Percentiles rank a stretch among this genome's conserved stretches.
Conservation (phyloP, 2,888 invertebrate genomes). For the Lamellibrachia satsuma region DNA sequence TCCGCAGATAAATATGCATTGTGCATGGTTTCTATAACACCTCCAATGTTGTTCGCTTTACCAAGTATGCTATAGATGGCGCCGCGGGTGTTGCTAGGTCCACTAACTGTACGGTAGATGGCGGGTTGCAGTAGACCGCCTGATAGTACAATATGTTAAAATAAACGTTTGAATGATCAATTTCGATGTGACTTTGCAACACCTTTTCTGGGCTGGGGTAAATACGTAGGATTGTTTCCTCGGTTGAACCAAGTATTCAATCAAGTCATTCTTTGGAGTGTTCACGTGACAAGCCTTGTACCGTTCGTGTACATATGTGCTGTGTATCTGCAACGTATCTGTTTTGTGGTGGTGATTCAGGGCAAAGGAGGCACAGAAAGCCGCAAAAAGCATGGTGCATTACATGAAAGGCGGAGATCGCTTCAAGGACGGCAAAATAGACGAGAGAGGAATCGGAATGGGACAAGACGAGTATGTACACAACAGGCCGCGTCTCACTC, state of each 20-base stretch:
- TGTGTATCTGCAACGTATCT: background rate
- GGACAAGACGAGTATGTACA: slow-evolving; percentile 52
- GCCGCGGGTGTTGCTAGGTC: too few species aligned
- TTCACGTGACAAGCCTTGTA: background rate
- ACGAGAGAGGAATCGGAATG: slow-evolving; percentile 54
- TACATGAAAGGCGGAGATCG: slow-evolving; percentile 56
- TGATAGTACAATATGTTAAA: too few species aligned
- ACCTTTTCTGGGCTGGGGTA: too few species aligned
- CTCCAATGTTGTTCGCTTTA: too few species aligned
- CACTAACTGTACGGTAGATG: too few species aligned
- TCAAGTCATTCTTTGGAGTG: background rate
- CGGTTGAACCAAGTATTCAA: background rate
- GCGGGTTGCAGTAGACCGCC: too few species aligned
- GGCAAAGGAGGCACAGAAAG: slow-evolving; percentile 37
- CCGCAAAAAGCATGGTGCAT: slow-evolving; percentile 55
- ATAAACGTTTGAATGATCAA: too few species aligned
- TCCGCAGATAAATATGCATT: too few species aligned
- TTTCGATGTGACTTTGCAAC: too few species aligned
- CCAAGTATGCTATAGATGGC: too few species aligned
- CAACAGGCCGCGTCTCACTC: background rate
- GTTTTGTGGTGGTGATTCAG: slow-evolving; percentile 25
- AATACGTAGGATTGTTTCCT: too few species aligned
- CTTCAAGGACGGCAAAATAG: slow-evolving; percentile 44
- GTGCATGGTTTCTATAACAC: too few species aligned
- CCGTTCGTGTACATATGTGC: background rate